Base-by-base conservation (phyloP, 2,888 invertebrate species). In the Parnassius smintheus region DNA sequence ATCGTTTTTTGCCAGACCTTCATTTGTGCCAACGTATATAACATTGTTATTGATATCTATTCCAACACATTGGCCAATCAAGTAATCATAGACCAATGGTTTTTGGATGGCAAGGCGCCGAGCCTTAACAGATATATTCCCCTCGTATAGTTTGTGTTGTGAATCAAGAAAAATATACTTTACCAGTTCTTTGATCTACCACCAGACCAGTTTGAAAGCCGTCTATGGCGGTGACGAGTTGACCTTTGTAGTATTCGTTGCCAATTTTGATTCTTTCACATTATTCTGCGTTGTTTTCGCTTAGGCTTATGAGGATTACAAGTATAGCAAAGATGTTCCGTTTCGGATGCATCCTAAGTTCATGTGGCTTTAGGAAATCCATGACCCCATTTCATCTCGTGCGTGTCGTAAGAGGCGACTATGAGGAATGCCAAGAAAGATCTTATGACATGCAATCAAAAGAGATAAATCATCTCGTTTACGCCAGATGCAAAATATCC, bases 121-220 rank as follows among this genome's bases (percentile, higher is more conserved):
- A 88, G 85, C 65, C 84, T 84, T 0, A 91, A 67, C 0, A 91
- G 65, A 68, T 90, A 84, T 2, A 90, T 81, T 2, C 91, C 91
- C 81, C 85, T 89, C 0, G 90, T 91, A 57, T 89, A 90, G 65
- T 91, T 91, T 18, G 81, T 77, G 73, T 91, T 91, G 56, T 91
- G 87, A 0, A 91, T 77, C 1, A 88, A 78, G 62, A 91, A 91
- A 70, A 90, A 90, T 56, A 91, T 81, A 66, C 91, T 76, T 1
- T 91, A n/a, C n/a, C 91, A 0, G 86, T 88, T 65, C 75, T 76
- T 0, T 88, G 84, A 55, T 91, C 91, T 9, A 87, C 69, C 0
- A 85, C 86, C 35, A 91, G 79, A 4, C 86, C 86, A 0, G 89
- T 88, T 0, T 91, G 83, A 52, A 85, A 90, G 0, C 91, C 91